Evolutionary conservation across 2,888 invertebrate species (phyloP), one percentile per base, ranked within the genome.

Genomic region (Dasypogon diadema): DNA sequence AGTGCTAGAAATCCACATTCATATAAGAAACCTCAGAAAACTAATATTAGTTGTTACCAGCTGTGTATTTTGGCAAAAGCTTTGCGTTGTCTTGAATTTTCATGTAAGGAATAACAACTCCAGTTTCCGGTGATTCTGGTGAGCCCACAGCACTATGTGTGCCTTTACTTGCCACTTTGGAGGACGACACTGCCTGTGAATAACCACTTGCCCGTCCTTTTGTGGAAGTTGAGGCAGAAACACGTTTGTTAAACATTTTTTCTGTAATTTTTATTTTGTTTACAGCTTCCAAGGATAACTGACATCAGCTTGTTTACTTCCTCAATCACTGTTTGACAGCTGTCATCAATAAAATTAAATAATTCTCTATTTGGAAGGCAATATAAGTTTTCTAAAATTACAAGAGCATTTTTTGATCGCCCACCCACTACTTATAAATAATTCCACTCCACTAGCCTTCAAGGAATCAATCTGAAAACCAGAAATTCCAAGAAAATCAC

Each of bases 1-100:
- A 93, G 85, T 22, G 92, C 90, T 82, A 77, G 58, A 81, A 81
- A 55, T 58, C 2, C 16, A 24, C 12, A 24, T 16, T 14, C 8
- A 12, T 16, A 1, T 21, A 63, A n/a, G n/a, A n/a, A 30, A 18
- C 5, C 12, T 55, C 14, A 12, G 77, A 74, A 74, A 24, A 16
- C 22, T 30, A 60, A 74, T 54, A 70, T 58, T 72, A 72, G 16
- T 46, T 48, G 22, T 81, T 81, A 87, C 87, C 82, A 72, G 89
- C 87, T 4, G 89, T 87, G 80, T 92, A 92, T 48, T 92, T 89
- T 6, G 93, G 92, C 77, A 94, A 84, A 77, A 89, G 87, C 65
- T 89, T 88, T 37, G 87, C 86, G 83, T 92, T 92, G 81, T 94
- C 94, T 78, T 90, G 88, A 80, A 90, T 89, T 83, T 91, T 91